These are phyloP conservation scores for Coreoperca whiteheadi DNA, from an alignment of 2,113 vertebrate genomes.

Conservation along the genomic window DNA sequence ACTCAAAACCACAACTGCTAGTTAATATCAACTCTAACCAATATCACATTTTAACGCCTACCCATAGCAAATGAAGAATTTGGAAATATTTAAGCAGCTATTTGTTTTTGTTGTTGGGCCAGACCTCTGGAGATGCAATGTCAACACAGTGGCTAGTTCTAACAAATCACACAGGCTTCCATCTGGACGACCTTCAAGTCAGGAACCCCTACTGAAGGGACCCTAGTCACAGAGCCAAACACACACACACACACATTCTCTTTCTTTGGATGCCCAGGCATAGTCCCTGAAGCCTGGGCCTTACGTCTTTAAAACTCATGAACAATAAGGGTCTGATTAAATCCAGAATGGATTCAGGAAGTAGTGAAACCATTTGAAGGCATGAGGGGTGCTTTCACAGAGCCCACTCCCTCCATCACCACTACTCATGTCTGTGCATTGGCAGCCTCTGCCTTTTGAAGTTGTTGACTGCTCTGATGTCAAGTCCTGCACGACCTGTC, in stretches of 20 bases:
- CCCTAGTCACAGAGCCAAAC: conserved; percentile 15
- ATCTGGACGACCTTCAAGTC: conserved; percentile 50
- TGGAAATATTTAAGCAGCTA: conserved; percentile 25
- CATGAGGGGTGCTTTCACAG: conserved; percentile 53
- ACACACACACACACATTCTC: background rate
- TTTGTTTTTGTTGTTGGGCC: conserved; percentile 54
- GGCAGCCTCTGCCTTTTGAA: conserved; percentile 47
- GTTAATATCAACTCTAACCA: background rate
- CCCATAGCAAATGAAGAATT: conserved; percentile 28
- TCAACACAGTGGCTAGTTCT: conserved; percentile 36
- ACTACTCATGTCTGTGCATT: conserved; percentile 45
- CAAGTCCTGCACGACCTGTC: conserved; percentile 42
- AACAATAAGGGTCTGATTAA: conserved; percentile 55
- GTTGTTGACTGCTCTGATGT: conserved; percentile 52
- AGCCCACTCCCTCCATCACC: conserved; percentile 23
- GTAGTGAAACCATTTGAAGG: conserved; percentile 56
- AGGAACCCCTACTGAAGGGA: conserved; percentile 27
- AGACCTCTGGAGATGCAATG: conserved; percentile 46
- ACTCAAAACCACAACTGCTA: background rate
- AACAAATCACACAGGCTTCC: conserved; percentile 47
- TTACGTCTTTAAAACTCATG: conserved; percentile 51
- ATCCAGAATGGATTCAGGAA: conserved; percentile 51
- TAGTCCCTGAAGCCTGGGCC: conserved; percentile 34
- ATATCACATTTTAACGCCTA: conserved; percentile 25
- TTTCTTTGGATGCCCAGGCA: conserved; percentile 27